Evolutionary conservation across 2,888 invertebrate species (phyloP).

Genomic region (Mesorhabditis spiculigera): DNA sequence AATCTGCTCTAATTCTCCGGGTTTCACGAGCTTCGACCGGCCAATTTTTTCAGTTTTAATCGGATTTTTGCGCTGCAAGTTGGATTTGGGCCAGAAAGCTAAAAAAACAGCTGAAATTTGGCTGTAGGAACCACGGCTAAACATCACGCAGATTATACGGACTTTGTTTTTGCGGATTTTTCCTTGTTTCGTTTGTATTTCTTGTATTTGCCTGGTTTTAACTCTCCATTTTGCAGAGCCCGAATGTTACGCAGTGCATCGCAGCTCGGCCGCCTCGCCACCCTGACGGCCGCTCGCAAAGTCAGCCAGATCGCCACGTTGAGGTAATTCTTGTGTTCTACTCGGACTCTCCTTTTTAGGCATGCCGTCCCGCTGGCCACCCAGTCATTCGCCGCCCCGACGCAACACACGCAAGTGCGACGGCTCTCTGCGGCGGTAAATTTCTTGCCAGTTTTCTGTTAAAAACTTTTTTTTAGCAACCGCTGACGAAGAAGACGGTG

Average conservation of each 20-base stretch:
- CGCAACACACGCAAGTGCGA: not conserved
- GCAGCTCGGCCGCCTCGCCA: not conserved
- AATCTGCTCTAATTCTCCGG: too few species aligned
- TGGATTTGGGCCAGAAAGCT: too few species aligned
- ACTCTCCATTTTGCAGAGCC: not conserved
- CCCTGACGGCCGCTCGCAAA: not conserved
- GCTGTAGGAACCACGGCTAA: too few species aligned
- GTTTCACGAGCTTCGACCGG: too few species aligned
- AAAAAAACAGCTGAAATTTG: too few species aligned
- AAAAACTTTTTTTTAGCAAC: conserved; percentile 34
- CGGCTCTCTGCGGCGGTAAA: not conserved
- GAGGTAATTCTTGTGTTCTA: not conserved
- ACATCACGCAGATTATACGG: too few species aligned
- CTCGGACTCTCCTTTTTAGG: not conserved
- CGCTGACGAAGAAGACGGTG: conserved; percentile 73
- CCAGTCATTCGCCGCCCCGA: too few species aligned
- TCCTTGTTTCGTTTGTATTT: too few species aligned
- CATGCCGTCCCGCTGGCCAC: not conserved
- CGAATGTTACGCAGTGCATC: not conserved
- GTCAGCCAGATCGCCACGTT: not conserved
- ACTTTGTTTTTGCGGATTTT: too few species aligned
- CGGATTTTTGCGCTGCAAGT: too few species aligned
- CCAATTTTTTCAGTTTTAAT: too few species aligned
- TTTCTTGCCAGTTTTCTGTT: not conserved
- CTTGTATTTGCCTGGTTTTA: too few species aligned